Base-by-base conservation (phyloP, 2,888 invertebrate genomes). In the Eilema griseolum region DNA sequence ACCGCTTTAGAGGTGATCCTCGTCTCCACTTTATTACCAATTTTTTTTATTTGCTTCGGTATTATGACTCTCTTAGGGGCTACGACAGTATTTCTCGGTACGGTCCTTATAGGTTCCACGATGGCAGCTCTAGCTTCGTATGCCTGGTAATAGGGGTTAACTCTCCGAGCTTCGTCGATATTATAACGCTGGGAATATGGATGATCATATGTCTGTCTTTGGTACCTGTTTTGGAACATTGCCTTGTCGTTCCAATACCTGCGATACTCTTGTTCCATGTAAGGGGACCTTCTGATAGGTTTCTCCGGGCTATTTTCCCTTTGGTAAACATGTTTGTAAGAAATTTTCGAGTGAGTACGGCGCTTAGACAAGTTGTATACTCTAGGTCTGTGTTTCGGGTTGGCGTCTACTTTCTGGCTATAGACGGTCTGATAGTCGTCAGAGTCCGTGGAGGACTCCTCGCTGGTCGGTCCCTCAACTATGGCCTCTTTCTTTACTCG, bases 191-290 rank as follows among this genome's bases (percentile, higher is more conserved):
- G 66, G n/a, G 41, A 20, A 23, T 66, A 33, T 31, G 83, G 82
- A 46, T 75, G 61, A 46, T 86, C 85, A 0, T 87, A 82, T 8
- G 85, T 84, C 66, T 83, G 76, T 31, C 69, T 78, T 5, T 33
- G 57, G 26, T 71, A 77, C 10, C 73, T 74, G n/a, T 79, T 80
- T 16, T 87, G 84, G 74, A 88, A 91, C 77, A 86, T 85, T 4
- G 90, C 74, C 31, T 83, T 84, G 72, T 93, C 92, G 72, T 90
- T 85, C 89, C 92, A 92, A 37, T 87, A 80, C n/a, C 89, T 85
- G 59, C 90, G 85, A 71, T 90, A 86, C 74, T 93, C 92, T 74
- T 93, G 93, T 74, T 93, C 92, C 88, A 90, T 88, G 65, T 91
- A 90, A 0, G 91, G 90, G 1, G 82, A 70, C 57, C 78, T 82